These are phyloP conservation scores for Bellardia pandia DNA, from an alignment of 2,888 invertebrate genomes.

Conservation along the genomic window DNA sequence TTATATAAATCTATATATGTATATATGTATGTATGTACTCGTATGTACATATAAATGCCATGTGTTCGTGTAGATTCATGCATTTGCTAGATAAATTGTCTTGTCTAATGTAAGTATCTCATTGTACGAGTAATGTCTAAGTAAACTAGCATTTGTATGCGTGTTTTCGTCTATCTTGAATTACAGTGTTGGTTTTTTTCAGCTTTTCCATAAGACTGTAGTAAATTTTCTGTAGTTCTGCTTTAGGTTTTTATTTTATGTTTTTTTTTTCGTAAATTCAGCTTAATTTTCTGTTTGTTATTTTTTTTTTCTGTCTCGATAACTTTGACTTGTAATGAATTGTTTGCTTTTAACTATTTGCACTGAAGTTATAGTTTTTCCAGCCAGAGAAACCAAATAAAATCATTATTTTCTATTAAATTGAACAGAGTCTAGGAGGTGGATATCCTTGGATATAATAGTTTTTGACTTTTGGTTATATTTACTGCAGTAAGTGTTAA, in stretches of 20 bases:
- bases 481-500: neutral
- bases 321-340: conserved; percentile 61
- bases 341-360: conserved; percentile 64
- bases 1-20: conserved; percentile 42
- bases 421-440: neutral
- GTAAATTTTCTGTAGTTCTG: neutral
- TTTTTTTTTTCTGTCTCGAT: conserved; percentile 12
- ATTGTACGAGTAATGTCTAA: neutral
- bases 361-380: conserved; percentile 41
- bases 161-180: conserved; percentile 3
- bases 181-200: conserved; percentile 7
- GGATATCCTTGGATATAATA: neutral
- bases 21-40: neutral
- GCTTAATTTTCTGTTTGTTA: conserved; percentile 51
- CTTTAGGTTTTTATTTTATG: neutral
- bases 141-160: neutral
- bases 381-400: conserved; percentile 3
- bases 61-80: neutral
- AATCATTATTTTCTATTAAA: conserved; percentile 24
- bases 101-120: conserved; percentile 43
- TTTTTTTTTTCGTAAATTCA: conserved; percentile 2
- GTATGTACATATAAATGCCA: neutral
- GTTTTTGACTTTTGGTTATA: neutral
- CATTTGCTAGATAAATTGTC: conserved; percentile 56
- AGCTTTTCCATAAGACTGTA: neutral